phyloP scores from a whole-genome alignment of 2,113 vertebrate species.

The Myiagra hebetior region DNA sequence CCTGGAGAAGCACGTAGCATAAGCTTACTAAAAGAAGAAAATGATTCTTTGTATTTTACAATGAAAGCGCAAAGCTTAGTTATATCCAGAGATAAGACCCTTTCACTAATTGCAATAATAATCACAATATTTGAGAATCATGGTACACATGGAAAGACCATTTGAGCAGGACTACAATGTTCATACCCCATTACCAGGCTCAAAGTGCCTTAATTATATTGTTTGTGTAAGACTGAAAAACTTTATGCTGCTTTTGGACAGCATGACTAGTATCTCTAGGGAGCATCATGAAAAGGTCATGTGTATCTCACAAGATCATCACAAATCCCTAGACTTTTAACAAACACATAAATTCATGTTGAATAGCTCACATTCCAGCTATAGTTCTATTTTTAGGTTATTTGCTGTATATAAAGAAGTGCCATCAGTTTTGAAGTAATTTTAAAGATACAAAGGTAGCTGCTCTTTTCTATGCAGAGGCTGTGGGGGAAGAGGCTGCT shows the following conservation, averaged over 20 bases:
- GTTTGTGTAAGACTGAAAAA: background rate
- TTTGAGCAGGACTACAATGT: background rate
- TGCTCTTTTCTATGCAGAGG: background rate
- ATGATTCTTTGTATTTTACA: background rate
- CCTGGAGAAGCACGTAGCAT: background rate
- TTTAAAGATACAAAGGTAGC: background rate
- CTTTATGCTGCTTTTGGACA: background rate
- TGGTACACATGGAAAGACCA: background rate
- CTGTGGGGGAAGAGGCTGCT: background rate
- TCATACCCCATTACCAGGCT: background rate
- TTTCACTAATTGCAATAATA: background rate
- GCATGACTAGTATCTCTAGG: background rate
- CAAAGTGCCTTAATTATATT: background rate
- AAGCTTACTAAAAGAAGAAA: background rate
- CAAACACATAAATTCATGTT: slow-evolving; percentile 16
- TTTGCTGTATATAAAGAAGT: background rate
- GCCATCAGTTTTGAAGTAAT: background rate
- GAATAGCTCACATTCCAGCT: background rate
- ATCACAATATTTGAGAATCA: background rate
- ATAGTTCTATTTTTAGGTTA: slow-evolving; percentile 12
- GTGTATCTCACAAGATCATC: background rate
- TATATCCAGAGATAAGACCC: background rate
- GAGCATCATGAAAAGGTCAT: slow-evolving; percentile 21
- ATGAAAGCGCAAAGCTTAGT: background rate
- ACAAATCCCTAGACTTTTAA: background rate